Percentiles rank a stretch among this genome's conserved stretches.
Conservation (phyloP, 2,888 invertebrate genomes). For the Meiosimyza platycephala region DNA sequence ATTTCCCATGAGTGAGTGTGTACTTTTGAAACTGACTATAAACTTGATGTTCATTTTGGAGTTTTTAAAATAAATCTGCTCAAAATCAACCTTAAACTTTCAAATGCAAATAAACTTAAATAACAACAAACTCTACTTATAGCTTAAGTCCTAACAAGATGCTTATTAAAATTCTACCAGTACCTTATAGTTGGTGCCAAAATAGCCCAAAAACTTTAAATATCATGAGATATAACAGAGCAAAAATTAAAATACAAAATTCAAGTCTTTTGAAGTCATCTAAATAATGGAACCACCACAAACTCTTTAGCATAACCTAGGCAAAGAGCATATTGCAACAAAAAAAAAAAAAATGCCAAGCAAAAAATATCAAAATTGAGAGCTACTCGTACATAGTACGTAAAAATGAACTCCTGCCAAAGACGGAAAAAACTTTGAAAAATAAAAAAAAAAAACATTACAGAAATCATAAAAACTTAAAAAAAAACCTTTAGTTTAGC, state of each 20-base stretch:
- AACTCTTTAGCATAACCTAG: conserved; percentile 5
- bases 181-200: not conserved
- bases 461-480: conserved; percentile 3
- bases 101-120: no score
- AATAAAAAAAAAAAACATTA: not conserved
- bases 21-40: no score
- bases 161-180: no score
- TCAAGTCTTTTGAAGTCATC: conserved; percentile 7
- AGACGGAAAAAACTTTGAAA: not conserved
- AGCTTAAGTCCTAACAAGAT: no score
- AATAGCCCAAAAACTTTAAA: conserved; percentile 33
- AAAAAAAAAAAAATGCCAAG: not conserved
- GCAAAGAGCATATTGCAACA: not conserved
- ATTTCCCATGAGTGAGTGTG: no score
- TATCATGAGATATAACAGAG: conserved; percentile 26
- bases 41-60: no score
- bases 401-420: conserved; percentile 29
- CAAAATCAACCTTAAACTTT: no score
- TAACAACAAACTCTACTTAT: no score
- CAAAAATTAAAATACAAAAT: not conserved
- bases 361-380: not conserved
- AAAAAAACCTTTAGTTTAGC: conserved; percentile 1
- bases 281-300: not conserved
- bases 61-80: no score
- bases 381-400: not conserved